These are phyloP conservation scores for Gasteruption jaculator DNA, from an alignment of 2,888 invertebrate genomes.

Conservation along the genomic window DNA sequence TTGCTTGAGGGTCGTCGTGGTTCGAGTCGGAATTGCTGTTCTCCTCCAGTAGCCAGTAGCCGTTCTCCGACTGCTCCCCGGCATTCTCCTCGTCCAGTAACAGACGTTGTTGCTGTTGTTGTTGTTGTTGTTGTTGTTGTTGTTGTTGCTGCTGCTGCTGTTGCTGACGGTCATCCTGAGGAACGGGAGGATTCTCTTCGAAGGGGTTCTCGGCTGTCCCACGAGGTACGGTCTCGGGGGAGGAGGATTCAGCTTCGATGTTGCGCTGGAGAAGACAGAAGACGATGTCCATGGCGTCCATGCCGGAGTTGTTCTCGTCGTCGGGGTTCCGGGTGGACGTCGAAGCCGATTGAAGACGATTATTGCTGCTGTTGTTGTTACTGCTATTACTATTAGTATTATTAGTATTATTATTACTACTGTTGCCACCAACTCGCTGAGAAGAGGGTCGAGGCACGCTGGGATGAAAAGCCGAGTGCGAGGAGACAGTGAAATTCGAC, in stretches of 20 bases:
- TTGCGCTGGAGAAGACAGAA: no score
- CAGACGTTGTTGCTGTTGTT: conserved; percentile 11
- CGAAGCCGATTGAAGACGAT: neutral
- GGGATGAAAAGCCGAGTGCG: conserved; percentile 46
- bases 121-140: conserved; percentile 9
- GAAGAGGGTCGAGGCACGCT: conserved; percentile 27
- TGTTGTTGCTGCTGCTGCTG: conserved; percentile 6
- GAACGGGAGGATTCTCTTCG: no score
- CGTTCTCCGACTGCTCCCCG: conserved; percentile 40
- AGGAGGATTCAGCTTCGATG: no score
- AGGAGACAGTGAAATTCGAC: conserved; percentile 38
- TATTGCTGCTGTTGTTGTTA: neutral
- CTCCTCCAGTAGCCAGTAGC: conserved; percentile 44
- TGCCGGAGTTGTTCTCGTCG: conserved; percentile 8
- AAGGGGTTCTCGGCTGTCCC: no score
- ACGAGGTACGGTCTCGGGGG: no score
- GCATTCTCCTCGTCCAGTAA: conserved; percentile 26
- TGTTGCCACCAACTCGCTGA: no score
- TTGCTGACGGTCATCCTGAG: no score
- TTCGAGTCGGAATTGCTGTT: conserved; percentile 44
- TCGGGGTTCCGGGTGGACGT: conserved; percentile 4
- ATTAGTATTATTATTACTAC: no score
- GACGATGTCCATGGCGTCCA: neutral
- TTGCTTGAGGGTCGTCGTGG: conserved; percentile 32
- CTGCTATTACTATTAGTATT: neutral